phyloP scores from a whole-genome alignment of 2,113 vertebrate species.

The Aleadryas rufinucha region DNA sequence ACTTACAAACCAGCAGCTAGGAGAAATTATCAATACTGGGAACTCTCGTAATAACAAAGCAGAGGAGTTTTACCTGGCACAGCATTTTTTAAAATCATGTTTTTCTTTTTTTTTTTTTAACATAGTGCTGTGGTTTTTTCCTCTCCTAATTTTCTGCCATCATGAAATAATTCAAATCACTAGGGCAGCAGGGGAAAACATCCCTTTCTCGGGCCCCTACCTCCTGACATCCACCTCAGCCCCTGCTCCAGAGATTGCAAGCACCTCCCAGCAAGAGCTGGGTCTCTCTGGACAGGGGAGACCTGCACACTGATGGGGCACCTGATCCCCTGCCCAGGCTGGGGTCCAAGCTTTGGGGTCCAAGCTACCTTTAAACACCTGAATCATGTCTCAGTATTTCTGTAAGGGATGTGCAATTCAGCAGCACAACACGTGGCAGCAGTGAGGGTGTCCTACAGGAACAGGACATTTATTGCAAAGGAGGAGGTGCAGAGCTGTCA shows the following conservation, averaged over 20 bases:
- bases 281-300: not conserved
- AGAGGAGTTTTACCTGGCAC: constrained; percentile 57
- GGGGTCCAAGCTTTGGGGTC: not conserved
- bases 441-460: not conserved
- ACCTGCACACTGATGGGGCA: not conserved
- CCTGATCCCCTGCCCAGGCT: not conserved
- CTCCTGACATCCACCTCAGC: not conserved
- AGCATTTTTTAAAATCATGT: constrained; percentile 5
- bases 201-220: not conserved
- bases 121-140: not conserved
- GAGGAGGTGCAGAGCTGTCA: not conserved
- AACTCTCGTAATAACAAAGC: constrained; percentile 40
- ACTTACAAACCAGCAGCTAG: constrained; percentile 57
- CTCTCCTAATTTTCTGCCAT: constrained; percentile 24
- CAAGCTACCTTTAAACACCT: not conserved
- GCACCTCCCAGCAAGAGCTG: not conserved
- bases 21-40: constrained; percentile 61
- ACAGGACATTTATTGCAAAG: not conserved
- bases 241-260: not conserved
- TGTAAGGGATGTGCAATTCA: not conserved
- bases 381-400: not conserved
- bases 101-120: constrained; percentile 1
- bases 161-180: constrained; percentile 35
- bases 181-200: not conserved
- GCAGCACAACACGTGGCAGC: not conserved